Conservation (phyloP, 2,113 vertebrate genomes). For the Ivindomyrus marchei region DNA sequence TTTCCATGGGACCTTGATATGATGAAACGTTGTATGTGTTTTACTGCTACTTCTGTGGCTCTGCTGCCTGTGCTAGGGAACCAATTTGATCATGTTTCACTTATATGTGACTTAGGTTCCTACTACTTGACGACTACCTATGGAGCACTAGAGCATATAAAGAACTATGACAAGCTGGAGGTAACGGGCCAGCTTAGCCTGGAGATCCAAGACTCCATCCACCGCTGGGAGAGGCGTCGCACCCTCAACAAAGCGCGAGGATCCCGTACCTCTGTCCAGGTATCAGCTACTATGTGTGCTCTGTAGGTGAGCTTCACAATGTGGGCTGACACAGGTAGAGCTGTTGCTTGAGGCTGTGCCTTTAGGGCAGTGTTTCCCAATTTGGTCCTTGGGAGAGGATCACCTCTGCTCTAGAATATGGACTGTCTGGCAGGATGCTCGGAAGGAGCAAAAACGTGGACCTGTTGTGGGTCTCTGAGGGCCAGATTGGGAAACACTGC, state of each 20-base stretch:
- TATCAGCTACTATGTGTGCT: conserved; percentile 25
- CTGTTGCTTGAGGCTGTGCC: neutral
- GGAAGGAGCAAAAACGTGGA: neutral
- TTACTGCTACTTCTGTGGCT: neutral
- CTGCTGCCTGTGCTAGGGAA: neutral
- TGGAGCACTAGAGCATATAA: conserved; percentile 89
- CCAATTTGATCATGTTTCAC: neutral
- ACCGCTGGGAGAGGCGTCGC: conserved; percentile 88
- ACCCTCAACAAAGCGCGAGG: conserved; percentile 82
- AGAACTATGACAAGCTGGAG: conserved; percentile 84
- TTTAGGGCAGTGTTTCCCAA: neutral
- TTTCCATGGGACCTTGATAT: neutral
- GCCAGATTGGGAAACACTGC: neutral
- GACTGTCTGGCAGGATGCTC: too few species aligned
- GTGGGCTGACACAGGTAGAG: neutral
- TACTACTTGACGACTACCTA: conserved; percentile 97
- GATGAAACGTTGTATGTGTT: neutral
- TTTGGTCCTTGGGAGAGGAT: neutral
- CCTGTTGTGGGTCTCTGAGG: neutral
- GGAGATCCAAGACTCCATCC: conserved; percentile 94
- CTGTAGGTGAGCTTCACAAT: neutral
- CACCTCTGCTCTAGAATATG: too few species aligned
- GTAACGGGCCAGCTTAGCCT: conserved; percentile 81
- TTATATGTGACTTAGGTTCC: conserved; percentile 64
- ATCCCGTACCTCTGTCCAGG: conserved; percentile 77